Evolutionary conservation across 1,140 invertebrate species (phyloP), one percentile per base, ranked within the genome.

Genomic region (Steinernema feltiae): DNA sequence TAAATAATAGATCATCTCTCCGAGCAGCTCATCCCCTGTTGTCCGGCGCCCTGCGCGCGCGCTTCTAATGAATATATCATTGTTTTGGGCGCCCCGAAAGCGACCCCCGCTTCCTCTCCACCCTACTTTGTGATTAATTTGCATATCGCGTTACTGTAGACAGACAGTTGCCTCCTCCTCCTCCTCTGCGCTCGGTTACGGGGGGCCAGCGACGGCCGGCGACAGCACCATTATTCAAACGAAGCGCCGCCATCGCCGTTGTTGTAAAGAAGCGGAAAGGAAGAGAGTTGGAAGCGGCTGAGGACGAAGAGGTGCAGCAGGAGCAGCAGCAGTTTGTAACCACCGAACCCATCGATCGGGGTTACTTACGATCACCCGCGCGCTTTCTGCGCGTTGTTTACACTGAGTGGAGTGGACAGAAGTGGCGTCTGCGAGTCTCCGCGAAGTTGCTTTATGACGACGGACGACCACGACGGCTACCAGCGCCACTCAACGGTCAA

Each of bases 191-290:
- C n/a, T n/a, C n/a, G n/a, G 53, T 27, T 63, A 63, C 53, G 3
- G 53, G 12, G 15, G 53, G 24, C 24, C 15, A 7, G 15, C 15
- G 15, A 21, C 12, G 12, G 3, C 53, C 53, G 24, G 12, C 53
- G 53, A 27, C 53, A 63, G 53, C 53, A 21, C 53, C 53, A 63
- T 63, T 63, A 63, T 63, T 63, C 53, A 63, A 63, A 63, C 15
- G n/a, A n/a, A n/a, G n/a, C n/a, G n/a, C n/a, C n/a, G n/a, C n/a
- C n/a, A n/a, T n/a, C n/a, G 41, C n/a, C 41, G 7, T 7, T n/a
- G 41, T 7, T 46, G 41, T 46, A 63, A 63, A 63, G 53, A 63
- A 63, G 53, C 12, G 12, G 15, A 63, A 27, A 27, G 24, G 53
- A 15, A 15, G 53, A 3, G 24, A 12, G 24, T 15, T 63, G 53